phyloP scores from a whole-genome alignment of 92 coral and sea anemone genomes.

The Plumapathes pennacea region DNA sequence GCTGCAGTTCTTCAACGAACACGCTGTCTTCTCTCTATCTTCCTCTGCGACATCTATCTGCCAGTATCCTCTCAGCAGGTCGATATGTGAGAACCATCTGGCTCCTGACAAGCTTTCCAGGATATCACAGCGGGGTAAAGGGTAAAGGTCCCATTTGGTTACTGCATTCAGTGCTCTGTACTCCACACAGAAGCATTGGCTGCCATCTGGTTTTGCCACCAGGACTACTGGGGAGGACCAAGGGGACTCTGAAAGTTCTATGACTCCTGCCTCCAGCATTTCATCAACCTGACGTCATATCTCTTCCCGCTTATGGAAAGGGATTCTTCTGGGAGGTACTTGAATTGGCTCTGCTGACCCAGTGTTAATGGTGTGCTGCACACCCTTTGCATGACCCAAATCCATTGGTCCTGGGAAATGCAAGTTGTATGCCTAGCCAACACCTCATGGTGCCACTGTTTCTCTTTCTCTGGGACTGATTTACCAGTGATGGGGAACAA shows the following conservation, averaged over 20 bases:
- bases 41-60: slow-evolving; percentile 22
- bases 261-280: slow-evolving; percentile 32
- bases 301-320: slow-evolving; percentile 33
- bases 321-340: slow-evolving; percentile 25
- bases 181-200: slow-evolving; percentile 23
- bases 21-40: slow-evolving; percentile 51
- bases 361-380: slow-evolving; percentile 28
- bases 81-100: slow-evolving; percentile 31
- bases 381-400: slow-evolving; percentile 16
- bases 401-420: slow-evolving; percentile 23
- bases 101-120: slow-evolving; percentile 37
- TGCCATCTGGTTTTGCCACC: slow-evolving; percentile 31
- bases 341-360: slow-evolving; percentile 18
- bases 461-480: slow-evolving; percentile 12
- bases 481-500: slow-evolving; percentile 21
- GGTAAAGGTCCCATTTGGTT: slow-evolving; percentile 28
- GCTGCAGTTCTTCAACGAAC: no score
- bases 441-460: neutral
- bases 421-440: slow-evolving; percentile 3
- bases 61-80: slow-evolving; percentile 32
- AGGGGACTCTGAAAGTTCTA: slow-evolving; percentile 33
- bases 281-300: slow-evolving; percentile 23
- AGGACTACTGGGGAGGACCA: slow-evolving; percentile 49
- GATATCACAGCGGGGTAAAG: slow-evolving; percentile 30
- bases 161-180: slow-evolving; percentile 15